These are phyloP conservation scores for Lepetodrilus schrolli DNA, from an alignment of 2,888 invertebrate species.

Conservation along the genomic window DNA sequence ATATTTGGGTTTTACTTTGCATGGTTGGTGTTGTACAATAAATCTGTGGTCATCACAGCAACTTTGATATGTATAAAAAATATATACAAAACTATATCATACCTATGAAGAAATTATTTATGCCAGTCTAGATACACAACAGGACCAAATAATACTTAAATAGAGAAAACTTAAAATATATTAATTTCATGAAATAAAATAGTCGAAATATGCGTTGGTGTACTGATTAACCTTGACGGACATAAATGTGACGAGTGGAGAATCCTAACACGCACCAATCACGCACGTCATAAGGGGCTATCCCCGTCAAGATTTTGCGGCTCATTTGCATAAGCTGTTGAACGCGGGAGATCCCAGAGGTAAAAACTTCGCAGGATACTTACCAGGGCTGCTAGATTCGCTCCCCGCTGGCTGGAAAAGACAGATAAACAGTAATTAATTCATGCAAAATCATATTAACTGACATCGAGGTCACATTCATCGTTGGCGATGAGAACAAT, in stretches of 20 bases:
- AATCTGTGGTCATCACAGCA: too few species aligned
- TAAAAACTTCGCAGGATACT: conserved; percentile 33
- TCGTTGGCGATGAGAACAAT: conserved; percentile 5
- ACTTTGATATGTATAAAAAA: too few species aligned
- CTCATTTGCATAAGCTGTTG: conserved; percentile 40
- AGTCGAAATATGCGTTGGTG: too few species aligned
- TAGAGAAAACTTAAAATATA: too few species aligned
- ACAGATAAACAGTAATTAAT: conserved; percentile 27
- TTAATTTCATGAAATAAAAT: too few species aligned
- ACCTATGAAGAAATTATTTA: too few species aligned
- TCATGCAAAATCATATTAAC: background rate
- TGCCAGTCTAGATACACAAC: too few species aligned
- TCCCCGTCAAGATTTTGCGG: conserved; percentile 32
- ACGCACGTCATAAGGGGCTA: conserved; percentile 31
- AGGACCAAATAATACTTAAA: too few species aligned
- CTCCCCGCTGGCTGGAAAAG: conserved; percentile 62
- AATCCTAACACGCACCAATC: conserved; percentile 22
- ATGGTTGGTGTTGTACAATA: too few species aligned
- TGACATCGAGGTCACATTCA: background rate
- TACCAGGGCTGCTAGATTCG: conserved; percentile 71
- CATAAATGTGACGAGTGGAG: background rate
- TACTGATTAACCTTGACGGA: background rate
- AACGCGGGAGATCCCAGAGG: conserved; percentile 20
- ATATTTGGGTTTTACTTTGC: too few species aligned
- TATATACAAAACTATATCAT: too few species aligned